Percentiles rank a stretch among this genome's conserved stretches.
phyloP scores from a whole-genome alignment of 1,140 invertebrate genomes.

The Araneus ventricosus region DNA sequence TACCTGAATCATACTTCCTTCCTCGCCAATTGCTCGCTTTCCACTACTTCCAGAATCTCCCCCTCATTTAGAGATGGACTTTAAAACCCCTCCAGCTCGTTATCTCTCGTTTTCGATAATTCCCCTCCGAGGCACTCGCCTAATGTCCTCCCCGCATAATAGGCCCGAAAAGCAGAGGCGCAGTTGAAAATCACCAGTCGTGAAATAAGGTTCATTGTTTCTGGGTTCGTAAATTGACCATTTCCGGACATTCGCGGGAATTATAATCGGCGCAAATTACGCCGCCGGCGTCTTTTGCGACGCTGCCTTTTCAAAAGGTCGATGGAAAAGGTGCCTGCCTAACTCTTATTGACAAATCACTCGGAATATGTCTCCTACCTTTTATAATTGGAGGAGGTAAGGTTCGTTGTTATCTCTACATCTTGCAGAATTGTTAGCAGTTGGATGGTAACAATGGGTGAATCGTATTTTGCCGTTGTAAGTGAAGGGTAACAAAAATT shows the following conservation, averaged over 20 bases:
- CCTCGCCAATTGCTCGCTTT: background rate
- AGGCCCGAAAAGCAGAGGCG: background rate
- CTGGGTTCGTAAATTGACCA: constrained; percentile 28
- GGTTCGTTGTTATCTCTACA: too few relatives aligned
- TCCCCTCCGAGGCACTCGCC: background rate
- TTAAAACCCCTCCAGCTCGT: background rate
- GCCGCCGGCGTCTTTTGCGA: background rate
- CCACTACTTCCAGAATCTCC: background rate
- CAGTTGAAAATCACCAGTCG: constrained; percentile 40
- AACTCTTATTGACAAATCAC: constrained; percentile 21
- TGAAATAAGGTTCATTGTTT: constrained; percentile 52
- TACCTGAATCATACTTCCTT: background rate
- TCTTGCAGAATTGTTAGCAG: too few relatives aligned
- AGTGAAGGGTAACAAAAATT: too few relatives aligned
- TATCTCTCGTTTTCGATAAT: constrained; percentile 21
- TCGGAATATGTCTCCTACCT: background rate
- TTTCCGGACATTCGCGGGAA: constrained; percentile 29
- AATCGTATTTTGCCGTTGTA: too few relatives aligned
- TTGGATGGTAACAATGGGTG: too few relatives aligned
- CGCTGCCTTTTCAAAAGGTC: background rate
- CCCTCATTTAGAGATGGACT: constrained; percentile 10
- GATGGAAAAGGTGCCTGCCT: background rate
- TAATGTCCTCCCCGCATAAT: constrained; percentile 28
- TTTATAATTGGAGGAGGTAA: too few relatives aligned
- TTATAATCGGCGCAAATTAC: constrained; percentile 38